phyloP scores from a whole-genome alignment of 2,888 invertebrate species.

The Neocrepidodera transversa region DNA sequence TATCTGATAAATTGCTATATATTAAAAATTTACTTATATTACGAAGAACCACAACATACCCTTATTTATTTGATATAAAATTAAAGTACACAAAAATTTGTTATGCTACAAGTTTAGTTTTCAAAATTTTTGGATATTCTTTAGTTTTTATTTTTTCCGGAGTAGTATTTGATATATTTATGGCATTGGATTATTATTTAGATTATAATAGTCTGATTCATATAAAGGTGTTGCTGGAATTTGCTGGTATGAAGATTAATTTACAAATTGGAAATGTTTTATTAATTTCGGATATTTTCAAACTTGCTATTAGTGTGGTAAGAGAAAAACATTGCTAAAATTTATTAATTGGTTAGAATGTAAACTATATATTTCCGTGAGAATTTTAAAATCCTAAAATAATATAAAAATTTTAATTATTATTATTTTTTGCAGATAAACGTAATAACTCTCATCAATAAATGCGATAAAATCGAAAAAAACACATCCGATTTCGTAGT shows the following conservation, averaged over 20 bases:
- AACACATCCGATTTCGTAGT: background rate
- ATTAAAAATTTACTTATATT: too few species aligned
- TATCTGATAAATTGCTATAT: too few species aligned
- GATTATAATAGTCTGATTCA: too few species aligned
- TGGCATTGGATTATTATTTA: background rate
- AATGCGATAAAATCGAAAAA: conserved; percentile 4
- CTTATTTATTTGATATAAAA: background rate
- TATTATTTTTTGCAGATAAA: conserved; percentile 1
- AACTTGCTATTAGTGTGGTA: background rate
- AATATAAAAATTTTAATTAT: too few species aligned
- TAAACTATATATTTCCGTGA: too few species aligned
- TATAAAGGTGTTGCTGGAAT: too few species aligned
- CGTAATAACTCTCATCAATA: background rate
- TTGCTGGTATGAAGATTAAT: too few species aligned
- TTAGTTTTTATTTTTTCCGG: background rate
- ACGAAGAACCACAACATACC: too few species aligned
- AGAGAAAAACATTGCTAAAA: background rate
- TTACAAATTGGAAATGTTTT: too few species aligned
- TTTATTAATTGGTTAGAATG: too few species aligned
- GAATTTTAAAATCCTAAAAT: too few species aligned
- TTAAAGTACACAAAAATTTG: background rate
- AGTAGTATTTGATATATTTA: background rate
- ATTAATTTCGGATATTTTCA: background rate
- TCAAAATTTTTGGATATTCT: background rate
- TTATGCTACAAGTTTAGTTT: background rate